Evolutionary conservation across 2,113 vertebrate species (phyloP).

Genomic region (Machaerirhynchus nigripectus): DNA sequence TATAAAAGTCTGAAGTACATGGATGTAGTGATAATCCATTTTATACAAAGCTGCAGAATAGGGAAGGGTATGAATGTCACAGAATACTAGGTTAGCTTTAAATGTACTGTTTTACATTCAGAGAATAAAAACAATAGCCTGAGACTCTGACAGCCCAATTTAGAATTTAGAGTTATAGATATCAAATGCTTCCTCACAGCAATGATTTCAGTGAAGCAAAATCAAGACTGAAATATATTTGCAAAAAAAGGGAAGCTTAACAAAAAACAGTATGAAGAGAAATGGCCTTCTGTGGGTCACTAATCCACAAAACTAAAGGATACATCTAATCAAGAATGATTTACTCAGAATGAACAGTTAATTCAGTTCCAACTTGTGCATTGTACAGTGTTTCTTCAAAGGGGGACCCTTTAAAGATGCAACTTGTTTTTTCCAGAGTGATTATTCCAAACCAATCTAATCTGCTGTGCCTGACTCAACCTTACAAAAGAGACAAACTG

Average conservation of each 20-base stretch:
- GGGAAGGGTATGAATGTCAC: neutral
- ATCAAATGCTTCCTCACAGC: neutral
- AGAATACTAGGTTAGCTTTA: neutral
- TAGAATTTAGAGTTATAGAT: neutral
- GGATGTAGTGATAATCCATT: neutral
- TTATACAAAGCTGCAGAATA: neutral
- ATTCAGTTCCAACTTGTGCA: neutral
- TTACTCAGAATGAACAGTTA: neutral
- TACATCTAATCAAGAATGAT: neutral
- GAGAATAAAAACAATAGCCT: neutral
- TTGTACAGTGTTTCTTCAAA: neutral
- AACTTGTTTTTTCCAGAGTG: neutral
- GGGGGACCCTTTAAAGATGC: neutral
- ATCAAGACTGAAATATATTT: neutral
- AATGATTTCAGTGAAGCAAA: neutral
- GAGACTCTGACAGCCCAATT: neutral
- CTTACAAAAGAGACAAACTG: slow-evolving; percentile 6
- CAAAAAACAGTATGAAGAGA: neutral
- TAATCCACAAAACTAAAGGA: neutral
- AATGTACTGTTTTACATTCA: neutral
- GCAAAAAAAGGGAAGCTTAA: neutral
- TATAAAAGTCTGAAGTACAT: neutral
- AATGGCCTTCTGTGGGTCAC: neutral
- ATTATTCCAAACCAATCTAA: slow-evolving; percentile 18
- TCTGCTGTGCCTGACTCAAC: neutral